phyloP scores from a whole-genome alignment of 2,888 invertebrate genomes.

The Holacanthella duospinosa region DNA sequence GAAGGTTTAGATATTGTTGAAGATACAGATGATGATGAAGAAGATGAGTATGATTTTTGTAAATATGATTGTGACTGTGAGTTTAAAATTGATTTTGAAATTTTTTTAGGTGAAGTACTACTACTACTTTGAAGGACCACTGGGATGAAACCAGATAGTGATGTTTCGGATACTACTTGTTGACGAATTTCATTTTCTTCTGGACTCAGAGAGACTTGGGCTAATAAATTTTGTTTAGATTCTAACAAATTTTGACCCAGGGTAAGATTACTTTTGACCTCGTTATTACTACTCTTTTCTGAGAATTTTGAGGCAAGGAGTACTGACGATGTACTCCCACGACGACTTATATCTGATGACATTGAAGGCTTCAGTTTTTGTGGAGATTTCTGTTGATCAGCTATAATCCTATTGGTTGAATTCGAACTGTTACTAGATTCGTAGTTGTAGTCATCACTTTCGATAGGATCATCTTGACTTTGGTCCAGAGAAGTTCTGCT shows the following conservation, averaged over 20 bases:
- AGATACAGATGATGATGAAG: neutral
- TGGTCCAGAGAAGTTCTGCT: neutral
- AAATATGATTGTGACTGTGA: neutral
- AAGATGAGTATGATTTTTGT: neutral
- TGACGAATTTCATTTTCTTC: conserved; percentile 21
- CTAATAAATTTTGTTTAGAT: conserved; percentile 31
- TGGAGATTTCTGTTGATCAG: neutral
- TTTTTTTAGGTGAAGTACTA: neutral
- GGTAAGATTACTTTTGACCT: neutral
- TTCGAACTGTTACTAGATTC: too few species aligned
- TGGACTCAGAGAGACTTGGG: conserved; percentile 22
- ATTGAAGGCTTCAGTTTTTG: neutral
- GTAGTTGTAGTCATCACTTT: neutral
- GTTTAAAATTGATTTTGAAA: neutral
- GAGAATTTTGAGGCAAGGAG: too few species aligned
- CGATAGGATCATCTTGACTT: neutral
- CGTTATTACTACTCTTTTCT: neutral
- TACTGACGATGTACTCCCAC: neutral
- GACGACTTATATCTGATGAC: neutral
- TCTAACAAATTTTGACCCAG: conserved; percentile 24
- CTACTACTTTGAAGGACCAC: neutral
- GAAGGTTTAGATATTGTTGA: neutral
- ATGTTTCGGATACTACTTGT: neutral
- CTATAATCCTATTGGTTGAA: too few species aligned
- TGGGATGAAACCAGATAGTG: neutral